phyloP scores from a whole-genome alignment of 2,113 vertebrate species.

The Phrynosoma platyrhinos region DNA sequence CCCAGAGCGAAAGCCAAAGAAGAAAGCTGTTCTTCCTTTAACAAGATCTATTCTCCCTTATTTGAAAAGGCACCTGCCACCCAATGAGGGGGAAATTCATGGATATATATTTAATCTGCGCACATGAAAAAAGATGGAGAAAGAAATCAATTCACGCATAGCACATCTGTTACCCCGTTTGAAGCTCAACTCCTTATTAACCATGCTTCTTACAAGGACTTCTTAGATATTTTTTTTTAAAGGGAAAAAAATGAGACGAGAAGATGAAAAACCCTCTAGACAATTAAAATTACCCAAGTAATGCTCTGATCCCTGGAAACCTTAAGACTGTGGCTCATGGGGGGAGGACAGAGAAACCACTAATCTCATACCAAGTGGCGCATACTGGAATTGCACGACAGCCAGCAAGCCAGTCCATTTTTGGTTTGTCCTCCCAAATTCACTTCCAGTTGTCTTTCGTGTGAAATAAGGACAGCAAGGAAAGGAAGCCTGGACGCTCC shows the following conservation, averaged over 20 bases:
- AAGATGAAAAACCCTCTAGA: conserved; percentile 32
- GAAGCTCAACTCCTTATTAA: conserved; percentile 38
- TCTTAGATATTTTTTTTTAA: not conserved
- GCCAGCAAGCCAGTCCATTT: not conserved
- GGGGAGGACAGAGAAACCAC: conserved; percentile 8
- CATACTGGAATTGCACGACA: conserved; percentile 46
- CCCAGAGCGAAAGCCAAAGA: conserved; percentile 17
- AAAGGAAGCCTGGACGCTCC: conserved; percentile 11
- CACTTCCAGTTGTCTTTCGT: not conserved
- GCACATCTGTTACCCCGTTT: conserved; percentile 70
- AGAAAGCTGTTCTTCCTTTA: conserved; percentile 16
- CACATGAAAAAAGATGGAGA: conserved; percentile 9
- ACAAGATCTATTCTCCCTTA: conserved; percentile 15
- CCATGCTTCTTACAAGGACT: conserved; percentile 7
- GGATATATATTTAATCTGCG: conserved; percentile 42
- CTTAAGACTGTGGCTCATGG: conserved; percentile 19
- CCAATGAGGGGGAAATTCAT: conserved; percentile 19
- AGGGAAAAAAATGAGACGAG: not conserved
- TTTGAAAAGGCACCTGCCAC: conserved; percentile 20
- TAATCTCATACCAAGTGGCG: conserved; percentile 50
- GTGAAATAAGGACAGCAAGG: conserved; percentile 14
- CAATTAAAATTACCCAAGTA: conserved; percentile 27
- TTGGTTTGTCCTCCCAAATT: not conserved
- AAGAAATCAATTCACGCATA: conserved; percentile 15
- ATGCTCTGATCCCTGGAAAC: conserved; percentile 31